phyloP scores from a whole-genome alignment of 2,113 vertebrate genomes.

The Microtus oregoni region DNA sequence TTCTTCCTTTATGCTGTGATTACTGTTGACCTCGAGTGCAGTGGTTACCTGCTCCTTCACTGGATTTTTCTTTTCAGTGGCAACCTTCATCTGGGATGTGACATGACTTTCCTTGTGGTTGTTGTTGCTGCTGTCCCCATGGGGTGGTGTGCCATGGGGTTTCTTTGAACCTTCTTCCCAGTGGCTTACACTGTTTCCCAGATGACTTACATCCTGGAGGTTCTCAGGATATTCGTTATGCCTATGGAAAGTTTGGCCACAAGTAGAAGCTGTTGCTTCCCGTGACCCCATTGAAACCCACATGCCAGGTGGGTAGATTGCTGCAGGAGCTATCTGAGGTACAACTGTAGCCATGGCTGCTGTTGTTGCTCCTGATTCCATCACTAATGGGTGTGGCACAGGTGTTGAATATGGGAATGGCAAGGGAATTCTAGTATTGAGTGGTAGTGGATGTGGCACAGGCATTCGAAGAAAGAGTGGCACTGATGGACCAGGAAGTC shows the following conservation, averaged over 20 bases:
- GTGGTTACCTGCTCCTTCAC: neutral
- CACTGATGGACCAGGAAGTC: neutral
- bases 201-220: neutral
- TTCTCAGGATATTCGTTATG: neutral
- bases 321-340: neutral
- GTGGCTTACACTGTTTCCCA: neutral
- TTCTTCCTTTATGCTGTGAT: neutral
- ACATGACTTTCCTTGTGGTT: neutral
- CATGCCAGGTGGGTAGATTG: neutral
- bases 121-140: neutral
- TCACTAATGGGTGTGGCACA: neutral
- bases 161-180: neutral
- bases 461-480: neutral
- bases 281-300: neutral
- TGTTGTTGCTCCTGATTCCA: neutral
- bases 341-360: neutral
- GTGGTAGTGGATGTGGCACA: neutral
- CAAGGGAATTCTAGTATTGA: neutral
- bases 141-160: neutral
- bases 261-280: neutral
- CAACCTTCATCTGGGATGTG: no score
- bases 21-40: neutral
- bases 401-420: neutral
- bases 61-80: neutral
- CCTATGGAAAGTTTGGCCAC: neutral